phyloP scores from a whole-genome alignment of 2,888 invertebrate species.

The Hedychridium roseum region DNA sequence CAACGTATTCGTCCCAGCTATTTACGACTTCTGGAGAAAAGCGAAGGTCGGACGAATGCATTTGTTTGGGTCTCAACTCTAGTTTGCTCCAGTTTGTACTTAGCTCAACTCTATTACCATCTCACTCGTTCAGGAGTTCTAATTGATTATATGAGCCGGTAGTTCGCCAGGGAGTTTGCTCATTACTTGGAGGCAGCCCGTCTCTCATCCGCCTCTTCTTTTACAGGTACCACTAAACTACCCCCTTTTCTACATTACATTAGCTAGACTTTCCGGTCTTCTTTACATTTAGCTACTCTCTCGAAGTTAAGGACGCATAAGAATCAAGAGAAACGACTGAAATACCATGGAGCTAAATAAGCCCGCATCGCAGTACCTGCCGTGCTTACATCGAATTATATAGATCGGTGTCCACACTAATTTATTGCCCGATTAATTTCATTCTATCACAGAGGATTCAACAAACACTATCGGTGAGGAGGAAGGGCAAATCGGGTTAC shows the following conservation, averaged over 20 bases:
- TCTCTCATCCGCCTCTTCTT: slow-evolving; percentile 21
- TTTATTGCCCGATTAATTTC: no score
- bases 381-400: no score
- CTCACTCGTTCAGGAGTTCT: slow-evolving; percentile 47
- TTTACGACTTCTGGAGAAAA: background rate
- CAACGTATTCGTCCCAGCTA: background rate
- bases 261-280: no score
- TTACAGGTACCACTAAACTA: no score
- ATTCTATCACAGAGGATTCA: no score
- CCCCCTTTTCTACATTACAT: no score
- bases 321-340: no score
- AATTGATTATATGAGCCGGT: slow-evolving; percentile 54
- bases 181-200: slow-evolving; percentile 32
- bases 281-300: slow-evolving; percentile 16
- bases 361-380: no score
- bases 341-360: no score
- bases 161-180: slow-evolving; percentile 44
- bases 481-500: no score
- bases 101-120: slow-evolving; percentile 51
- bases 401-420: no score
- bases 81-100: slow-evolving; percentile 55
- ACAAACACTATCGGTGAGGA: no score
- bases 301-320: background rate
- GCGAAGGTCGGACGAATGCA: slow-evolving; percentile 20
- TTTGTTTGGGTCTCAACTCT: slow-evolving; percentile 31